These are phyloP conservation scores for Enteromius argenteus DNA, from an alignment of 2,797 vertebrate species.

Conservation along the genomic window DNA sequence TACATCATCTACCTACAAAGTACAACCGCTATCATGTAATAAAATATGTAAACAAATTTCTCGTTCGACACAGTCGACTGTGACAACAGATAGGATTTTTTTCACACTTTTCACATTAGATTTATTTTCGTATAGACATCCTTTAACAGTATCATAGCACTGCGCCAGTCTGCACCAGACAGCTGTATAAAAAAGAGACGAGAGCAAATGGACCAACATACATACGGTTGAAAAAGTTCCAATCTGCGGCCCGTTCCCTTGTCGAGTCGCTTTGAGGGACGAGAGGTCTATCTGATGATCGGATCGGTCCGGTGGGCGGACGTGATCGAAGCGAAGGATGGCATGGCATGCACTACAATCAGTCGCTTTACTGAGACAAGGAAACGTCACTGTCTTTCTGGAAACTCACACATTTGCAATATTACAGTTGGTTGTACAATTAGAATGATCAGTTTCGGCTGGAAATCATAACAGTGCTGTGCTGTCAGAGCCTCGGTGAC, in stretches of 20 bases:
- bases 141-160: slow-evolving; percentile 83
- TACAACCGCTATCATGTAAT: slow-evolving; percentile 86
- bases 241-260: slow-evolving; percentile 72
- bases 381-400: slow-evolving; percentile 71
- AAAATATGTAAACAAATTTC: slow-evolving; percentile 88
- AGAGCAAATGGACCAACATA: slow-evolving; percentile 80
- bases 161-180: slow-evolving; percentile 78
- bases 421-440: slow-evolving; percentile 72
- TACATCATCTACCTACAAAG: slow-evolving; percentile 86
- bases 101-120: slow-evolving; percentile 84
- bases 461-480: slow-evolving; percentile 66
- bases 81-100: slow-evolving; percentile 81
- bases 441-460: slow-evolving; percentile 69
- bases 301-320: slow-evolving; percentile 70
- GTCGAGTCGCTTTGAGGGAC: slow-evolving; percentile 56
- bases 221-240: slow-evolving; percentile 76
- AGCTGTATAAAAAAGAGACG: slow-evolving; percentile 82
- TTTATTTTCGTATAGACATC: slow-evolving; percentile 85
- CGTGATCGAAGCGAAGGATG: slow-evolving; percentile 74
- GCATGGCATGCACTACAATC: slow-evolving; percentile 82
- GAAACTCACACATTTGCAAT: slow-evolving; percentile 64
- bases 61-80: slow-evolving; percentile 83
- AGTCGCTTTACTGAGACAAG: slow-evolving; percentile 76
- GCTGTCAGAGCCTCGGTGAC: slow-evolving; percentile 64
- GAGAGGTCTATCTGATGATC: slow-evolving; percentile 65